These are phyloP conservation scores for Scaptomyza caliginosa DNA, from an alignment of 2,888 invertebrate species.

Conservation along the genomic window DNA sequence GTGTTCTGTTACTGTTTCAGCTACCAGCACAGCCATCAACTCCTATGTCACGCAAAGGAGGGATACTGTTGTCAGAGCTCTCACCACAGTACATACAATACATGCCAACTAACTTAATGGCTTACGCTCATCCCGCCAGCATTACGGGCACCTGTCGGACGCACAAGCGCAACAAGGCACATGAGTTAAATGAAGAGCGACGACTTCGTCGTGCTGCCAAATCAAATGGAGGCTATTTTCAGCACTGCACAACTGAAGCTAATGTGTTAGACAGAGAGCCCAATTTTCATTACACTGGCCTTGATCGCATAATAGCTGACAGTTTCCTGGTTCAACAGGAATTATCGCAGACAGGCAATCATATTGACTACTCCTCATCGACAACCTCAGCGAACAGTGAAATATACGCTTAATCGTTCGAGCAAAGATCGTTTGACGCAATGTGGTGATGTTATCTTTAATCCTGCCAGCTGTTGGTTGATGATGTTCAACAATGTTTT, in stretches of 20 bases:
- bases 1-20: constrained; percentile 30
- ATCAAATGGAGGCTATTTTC: constrained; percentile 76
- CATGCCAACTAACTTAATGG: constrained; percentile 68
- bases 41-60: constrained; percentile 55
- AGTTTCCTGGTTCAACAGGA: constrained; percentile 83
- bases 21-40: constrained; percentile 68
- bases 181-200: constrained; percentile 72
- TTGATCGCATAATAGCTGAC: constrained; percentile 83
- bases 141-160: constrained; percentile 76
- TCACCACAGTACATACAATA: constrained; percentile 78
- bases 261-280: constrained; percentile 80
- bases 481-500: no score
- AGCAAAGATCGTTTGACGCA: no score
- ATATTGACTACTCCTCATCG: constrained; percentile 82
- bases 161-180: constrained; percentile 71
- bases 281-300: constrained; percentile 82
- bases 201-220: constrained; percentile 71
- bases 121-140: constrained; percentile 74
- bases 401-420: no score
- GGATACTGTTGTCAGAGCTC: constrained; percentile 55
- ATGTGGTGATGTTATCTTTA: no score
- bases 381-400: constrained; percentile 74
- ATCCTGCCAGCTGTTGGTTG: no score
- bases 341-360: constrained; percentile 77
- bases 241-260: constrained; percentile 82